Evolutionary conservation across 1,140 invertebrate species (phyloP), one percentile per base, ranked within the genome.

Genomic region (Palaemon carinicauda): DNA sequence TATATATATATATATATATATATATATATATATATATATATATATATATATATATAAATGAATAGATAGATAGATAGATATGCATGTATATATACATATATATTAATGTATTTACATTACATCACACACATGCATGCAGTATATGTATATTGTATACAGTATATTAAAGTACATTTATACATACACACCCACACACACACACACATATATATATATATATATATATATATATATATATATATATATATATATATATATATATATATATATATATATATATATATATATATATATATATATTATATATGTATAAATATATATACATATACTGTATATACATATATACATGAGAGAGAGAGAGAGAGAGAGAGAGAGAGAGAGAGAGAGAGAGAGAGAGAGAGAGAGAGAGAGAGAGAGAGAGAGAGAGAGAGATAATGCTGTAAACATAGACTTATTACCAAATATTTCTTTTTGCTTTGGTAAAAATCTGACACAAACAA

Each of bases 311-410:
- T n/a, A n/a, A n/a, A n/a, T n/a, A n/a, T n/a, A n/a, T n/a, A n/a
- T n/a, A n/a, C n/a, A n/a, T n/a, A n/a, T n/a, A n/a, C n/a, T n/a
- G n/a, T n/a, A n/a, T n/a, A n/a, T n/a, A n/a, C n/a, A n/a, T n/a
- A n/a, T n/a, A n/a, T n/a, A n/a, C n/a, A n/a, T n/a, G n/a, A n/a
- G n/a, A n/a, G n/a, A n/a, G n/a, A n/a, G n/a, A n/a, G n/a, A n/a
- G n/a, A n/a, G n/a, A n/a, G n/a, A n/a, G n/a, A n/a, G n/a, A n/a
- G n/a, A n/a, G n/a, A n/a, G n/a, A n/a, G n/a, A n/a, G n/a, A n/a
- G n/a, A n/a, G n/a, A n/a, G n/a, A n/a, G n/a, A n/a, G n/a, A 69
- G 60, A 69, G 60, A 69, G 60, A 24, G 60, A 69, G 60, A 69
- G 60, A 69, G 60, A 69, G 21, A 69, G 60, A 69, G 60, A 69